These are phyloP conservation scores for Ptychochromis oligacanthus DNA, from an alignment of 2,113 vertebrate genomes.

Conservation along the genomic window DNA sequence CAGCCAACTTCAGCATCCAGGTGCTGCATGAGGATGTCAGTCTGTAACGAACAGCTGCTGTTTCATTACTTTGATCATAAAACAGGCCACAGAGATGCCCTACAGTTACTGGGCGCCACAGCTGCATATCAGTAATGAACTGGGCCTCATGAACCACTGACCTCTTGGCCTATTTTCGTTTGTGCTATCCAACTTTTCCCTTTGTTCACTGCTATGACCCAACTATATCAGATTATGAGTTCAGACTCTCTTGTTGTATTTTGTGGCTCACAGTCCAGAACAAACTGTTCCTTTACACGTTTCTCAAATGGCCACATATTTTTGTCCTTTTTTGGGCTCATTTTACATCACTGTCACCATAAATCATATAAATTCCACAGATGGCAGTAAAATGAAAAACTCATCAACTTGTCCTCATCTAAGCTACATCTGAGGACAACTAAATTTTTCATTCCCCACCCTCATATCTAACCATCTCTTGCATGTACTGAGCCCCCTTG, in stretches of 20 bases:
- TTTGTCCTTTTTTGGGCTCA: not conserved
- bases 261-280: not conserved
- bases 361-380: slow-evolving; percentile 17
- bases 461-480: not conserved
- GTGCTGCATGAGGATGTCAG: slow-evolving; percentile 5
- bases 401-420: not conserved
- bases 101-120: not conserved
- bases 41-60: slow-evolving; percentile 44
- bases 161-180: slow-evolving; percentile 43
- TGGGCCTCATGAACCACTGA: slow-evolving; percentile 4
- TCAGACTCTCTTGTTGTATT: not conserved
- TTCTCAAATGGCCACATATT: not conserved
- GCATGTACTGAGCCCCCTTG: slow-evolving; percentile 53
- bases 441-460: not conserved
- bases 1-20: not conserved
- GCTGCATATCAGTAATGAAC: slow-evolving; percentile 28
- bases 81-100: slow-evolving; percentile 22
- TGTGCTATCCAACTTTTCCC: not conserved
- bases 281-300: not conserved
- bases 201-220: not conserved
- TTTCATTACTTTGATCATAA: slow-evolving; percentile 45
- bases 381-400: slow-evolving; percentile 13
- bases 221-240: not conserved
- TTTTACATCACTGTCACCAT: not conserved
- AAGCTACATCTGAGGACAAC: not conserved